Evolutionary conservation across 2,113 vertebrate genomes (phyloP), one percentile per base, ranked within the genome.

Genomic region (Eurypyga helias): DNA sequence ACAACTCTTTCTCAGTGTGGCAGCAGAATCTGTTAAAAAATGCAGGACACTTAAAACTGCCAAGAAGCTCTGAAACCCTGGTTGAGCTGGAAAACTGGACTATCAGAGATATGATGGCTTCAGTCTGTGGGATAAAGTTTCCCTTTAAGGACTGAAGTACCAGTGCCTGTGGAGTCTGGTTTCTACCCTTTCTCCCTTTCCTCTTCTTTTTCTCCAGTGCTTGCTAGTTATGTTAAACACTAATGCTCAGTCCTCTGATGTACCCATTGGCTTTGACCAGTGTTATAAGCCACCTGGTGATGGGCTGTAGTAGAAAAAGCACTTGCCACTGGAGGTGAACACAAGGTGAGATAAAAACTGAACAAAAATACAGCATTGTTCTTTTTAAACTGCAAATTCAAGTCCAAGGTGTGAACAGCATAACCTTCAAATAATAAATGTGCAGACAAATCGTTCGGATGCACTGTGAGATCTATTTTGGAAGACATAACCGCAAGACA

Each of bases 1-100:
- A 34, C n/a, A 86, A 57, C 43, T 91, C 57, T 96, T 94, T 91
- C 81, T 95, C 89, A 84, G 88, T 84, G 78, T 91, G 93, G 91
- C 93, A 96, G 91, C 90, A 94, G 60, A 66, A 89, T 79, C 96
- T 96, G 67, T 66, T 96, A 65, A 75, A 88, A 96, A 90, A 84
- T 77, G 79, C 84, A 92, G 69, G 86, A 72, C 55, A 43, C 45
- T 69, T 93, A 77, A 92, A 90, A 85, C 20, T 77, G 76, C 5
- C 45, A n/a, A 73, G 76, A 72, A 93, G 45, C 38, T 71, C 57
- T 45, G 60, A 93, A 79, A 67, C 34, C 15, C 67, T 71, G 17
- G 11, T 15, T 94, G 75, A 84, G 49, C 75, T 88, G 89, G 78
- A 90, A 69, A 89, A 77, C 38, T 61, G 36, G 65, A 51, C 57